These are phyloP conservation scores for Isichthys henryi DNA, from an alignment of 2,113 vertebrate species.

Conservation along the genomic window DNA sequence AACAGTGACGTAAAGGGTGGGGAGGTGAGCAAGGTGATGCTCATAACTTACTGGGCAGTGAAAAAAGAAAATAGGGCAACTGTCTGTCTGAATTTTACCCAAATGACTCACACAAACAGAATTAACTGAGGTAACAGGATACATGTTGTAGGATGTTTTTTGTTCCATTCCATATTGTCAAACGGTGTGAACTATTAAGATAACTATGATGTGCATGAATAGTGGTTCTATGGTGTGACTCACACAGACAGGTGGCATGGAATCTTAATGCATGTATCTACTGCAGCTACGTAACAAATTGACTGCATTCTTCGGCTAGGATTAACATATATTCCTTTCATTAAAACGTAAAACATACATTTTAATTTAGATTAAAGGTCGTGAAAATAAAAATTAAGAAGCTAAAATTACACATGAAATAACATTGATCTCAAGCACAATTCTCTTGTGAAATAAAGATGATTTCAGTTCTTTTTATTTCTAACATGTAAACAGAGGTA, in stretches of 20 bases:
- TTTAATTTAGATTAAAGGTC: neutral
- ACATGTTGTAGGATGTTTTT: slow-evolving; percentile 3
- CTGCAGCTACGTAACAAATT: neutral
- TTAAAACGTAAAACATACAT: neutral
- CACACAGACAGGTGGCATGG: neutral
- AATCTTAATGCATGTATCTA: neutral
- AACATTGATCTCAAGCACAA: neutral
- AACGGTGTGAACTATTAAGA: neutral
- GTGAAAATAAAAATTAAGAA: neutral
- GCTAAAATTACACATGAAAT: neutral
- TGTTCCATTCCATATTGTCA: neutral
- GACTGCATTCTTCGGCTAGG: neutral
- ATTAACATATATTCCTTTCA: neutral
- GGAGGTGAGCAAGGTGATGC: neutral
- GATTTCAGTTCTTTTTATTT: neutral
- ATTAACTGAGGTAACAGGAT: neutral
- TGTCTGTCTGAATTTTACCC: neutral
- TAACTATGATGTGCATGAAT: neutral
- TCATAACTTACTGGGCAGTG: neutral
- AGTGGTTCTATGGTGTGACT: neutral
- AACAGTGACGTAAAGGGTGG: neutral
- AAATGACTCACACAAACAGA: neutral
- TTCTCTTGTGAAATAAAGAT: neutral
- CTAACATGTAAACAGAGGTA: neutral
- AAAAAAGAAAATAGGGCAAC: neutral